Evolutionary conservation across 2,113 vertebrate species (phyloP).

Genomic region (Hippoglossus stenolepis): DNA sequence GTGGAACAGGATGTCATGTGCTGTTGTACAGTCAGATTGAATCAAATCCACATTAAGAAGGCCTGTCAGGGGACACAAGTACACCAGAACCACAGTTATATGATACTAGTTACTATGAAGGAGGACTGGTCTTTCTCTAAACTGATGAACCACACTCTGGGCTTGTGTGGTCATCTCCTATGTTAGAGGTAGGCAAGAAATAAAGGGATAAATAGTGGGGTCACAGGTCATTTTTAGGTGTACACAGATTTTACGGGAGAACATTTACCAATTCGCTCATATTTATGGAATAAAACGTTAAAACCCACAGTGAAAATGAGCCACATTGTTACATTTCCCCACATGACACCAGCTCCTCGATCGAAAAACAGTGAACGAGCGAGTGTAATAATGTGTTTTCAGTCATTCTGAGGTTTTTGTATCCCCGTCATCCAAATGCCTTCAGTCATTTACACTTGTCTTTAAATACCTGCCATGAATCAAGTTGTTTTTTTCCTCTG

Average conservation of each 20-base stretch:
- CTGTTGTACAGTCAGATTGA: constrained; percentile 30
- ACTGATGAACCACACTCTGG: background rate
- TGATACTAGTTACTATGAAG: constrained; percentile 9
- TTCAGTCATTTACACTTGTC: constrained; percentile 3
- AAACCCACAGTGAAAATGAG: background rate
- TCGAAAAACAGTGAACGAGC: background rate
- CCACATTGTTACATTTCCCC: background rate
- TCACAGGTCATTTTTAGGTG: background rate
- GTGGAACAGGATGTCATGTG: constrained; percentile 16
- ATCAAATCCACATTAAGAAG: background rate
- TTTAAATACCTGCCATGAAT: background rate
- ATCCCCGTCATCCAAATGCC: constrained; percentile 28
- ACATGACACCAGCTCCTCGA: background rate
- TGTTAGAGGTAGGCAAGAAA: background rate
- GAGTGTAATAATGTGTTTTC: background rate
- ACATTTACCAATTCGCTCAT: background rate
- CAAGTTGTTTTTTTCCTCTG: background rate
- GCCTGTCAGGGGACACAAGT: constrained; percentile 32
- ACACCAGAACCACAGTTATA: constrained; percentile 29
- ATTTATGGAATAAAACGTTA: too few species aligned
- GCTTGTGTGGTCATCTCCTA: background rate
- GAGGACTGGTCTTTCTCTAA: constrained; percentile 8
- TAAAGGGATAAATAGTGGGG: background rate
- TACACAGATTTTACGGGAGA: background rate
- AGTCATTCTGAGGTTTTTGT: background rate